Evolutionary conservation across 2,888 invertebrate species (phyloP).

Genomic region (Aphodius granarius): DNA sequence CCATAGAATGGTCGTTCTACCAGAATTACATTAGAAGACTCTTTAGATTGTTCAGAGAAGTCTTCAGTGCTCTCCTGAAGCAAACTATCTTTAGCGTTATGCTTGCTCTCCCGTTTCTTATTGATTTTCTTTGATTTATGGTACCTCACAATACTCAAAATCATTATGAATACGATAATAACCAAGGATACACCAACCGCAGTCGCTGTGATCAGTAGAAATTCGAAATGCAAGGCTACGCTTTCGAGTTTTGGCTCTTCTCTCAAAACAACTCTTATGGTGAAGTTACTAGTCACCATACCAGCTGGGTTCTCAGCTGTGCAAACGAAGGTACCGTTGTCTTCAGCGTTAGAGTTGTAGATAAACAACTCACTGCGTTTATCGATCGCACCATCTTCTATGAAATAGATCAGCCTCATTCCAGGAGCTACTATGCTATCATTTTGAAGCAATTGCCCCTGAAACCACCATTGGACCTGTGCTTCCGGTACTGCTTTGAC

Average conservation of each 20-base stretch:
- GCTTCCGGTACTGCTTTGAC: slow-evolving; percentile 83
- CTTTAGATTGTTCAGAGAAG: slow-evolving; percentile 42
- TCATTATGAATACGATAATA: slow-evolving; percentile 66
- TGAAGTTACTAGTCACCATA: slow-evolving; percentile 76
- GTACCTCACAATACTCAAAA: slow-evolving; percentile 62
- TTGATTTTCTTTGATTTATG: slow-evolving; percentile 37
- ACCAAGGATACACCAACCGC: slow-evolving; percentile 67
- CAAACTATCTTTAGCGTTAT: slow-evolving; percentile 46
- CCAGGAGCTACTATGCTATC: slow-evolving; percentile 70
- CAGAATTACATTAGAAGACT: slow-evolving; percentile 38
- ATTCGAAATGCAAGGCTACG: slow-evolving; percentile 65
- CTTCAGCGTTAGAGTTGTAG: slow-evolving; percentile 73
- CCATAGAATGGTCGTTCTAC: slow-evolving; percentile 41
- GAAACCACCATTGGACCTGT: slow-evolving; percentile 80
- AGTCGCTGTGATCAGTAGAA: slow-evolving; percentile 69
- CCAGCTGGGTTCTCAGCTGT: slow-evolving; percentile 86
- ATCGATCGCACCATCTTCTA: slow-evolving; percentile 72
- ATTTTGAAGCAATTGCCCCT: slow-evolving; percentile 78
- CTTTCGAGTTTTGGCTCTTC: slow-evolving; percentile 59
- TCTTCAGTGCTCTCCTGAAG: slow-evolving; percentile 46
- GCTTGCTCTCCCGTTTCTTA: slow-evolving; percentile 54
- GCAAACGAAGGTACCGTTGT: slow-evolving; percentile 86
- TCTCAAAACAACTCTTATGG: slow-evolving; percentile 73
- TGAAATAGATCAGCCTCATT: slow-evolving; percentile 68
- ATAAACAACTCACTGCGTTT: slow-evolving; percentile 80